A percentile compares a stretch with the other conserved stretches of the same genome.
Conservation (phyloP, 2,113 vertebrate species). For the Platysternon megacephalum region DNA sequence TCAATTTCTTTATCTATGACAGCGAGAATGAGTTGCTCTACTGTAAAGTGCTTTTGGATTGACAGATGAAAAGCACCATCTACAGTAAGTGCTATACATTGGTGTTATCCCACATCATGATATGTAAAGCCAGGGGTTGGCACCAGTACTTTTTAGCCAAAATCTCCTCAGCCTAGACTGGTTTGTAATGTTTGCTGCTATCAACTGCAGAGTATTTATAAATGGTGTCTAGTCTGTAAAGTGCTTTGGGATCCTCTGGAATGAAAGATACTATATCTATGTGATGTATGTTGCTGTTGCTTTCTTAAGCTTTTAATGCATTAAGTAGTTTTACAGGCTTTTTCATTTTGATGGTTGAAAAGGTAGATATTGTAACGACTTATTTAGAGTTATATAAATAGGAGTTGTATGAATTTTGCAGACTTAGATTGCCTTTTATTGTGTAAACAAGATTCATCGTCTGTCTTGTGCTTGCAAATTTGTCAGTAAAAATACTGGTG, state of each 20-base stretch:
- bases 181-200: not conserved
- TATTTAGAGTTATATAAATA: not conserved
- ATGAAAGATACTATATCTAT: not conserved
- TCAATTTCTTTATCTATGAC: not conserved
- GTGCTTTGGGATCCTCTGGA: not conserved
- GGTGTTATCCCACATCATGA: not conserved
- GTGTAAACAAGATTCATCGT: constrained; percentile 47
- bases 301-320: not conserved
- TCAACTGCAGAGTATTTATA: not conserved
- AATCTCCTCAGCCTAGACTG: not conserved
- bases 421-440: not conserved
- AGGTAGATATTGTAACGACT: rapidly evolving
- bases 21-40: not conserved
- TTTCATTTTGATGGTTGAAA: not conserved
- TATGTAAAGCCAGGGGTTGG: not conserved
- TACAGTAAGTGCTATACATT: rapidly evolving
- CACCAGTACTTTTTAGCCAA: rapidly evolving
- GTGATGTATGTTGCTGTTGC: not conserved
- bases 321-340: not conserved
- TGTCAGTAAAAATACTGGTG: not conserved
- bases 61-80: not conserved
- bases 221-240: not conserved
- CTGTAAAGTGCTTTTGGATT: not conserved
- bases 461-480: not conserved
- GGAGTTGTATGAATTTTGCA: constrained; percentile 28